Base-by-base conservation (phyloP, 2,797 vertebrate species). In the Varecia variegata region DNA sequence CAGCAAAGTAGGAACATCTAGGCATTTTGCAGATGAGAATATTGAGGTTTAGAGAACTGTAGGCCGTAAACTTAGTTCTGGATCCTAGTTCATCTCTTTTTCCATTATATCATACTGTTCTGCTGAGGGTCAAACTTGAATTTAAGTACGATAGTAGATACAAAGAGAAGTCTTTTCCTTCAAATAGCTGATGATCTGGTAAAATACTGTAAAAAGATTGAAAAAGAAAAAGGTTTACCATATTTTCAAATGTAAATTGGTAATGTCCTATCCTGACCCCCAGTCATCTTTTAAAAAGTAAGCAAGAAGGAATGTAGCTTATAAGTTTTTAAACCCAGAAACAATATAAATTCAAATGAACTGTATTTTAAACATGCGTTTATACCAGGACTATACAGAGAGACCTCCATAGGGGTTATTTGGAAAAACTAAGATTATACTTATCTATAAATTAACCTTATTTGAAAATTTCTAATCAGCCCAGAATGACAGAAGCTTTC, bases 271-370 rank as follows among this genome's bases (percentile, higher is more conserved):
- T 85, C 50, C 60, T 35, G 45, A 30, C 14, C 25, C 23, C 68
- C 15, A 94, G 71, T 86, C 40, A 43, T 85, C 56, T 94, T 95
- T 95, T 89, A 18, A 84, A 95, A 94, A 76, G 18, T 71, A 87
- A 91, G 10, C 32, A 83, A 27, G 9, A 87, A 11, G 79, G 47
- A 92, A 43, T 93, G 13, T 79, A 84, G 54, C 83, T 82, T 94
- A 32, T 86, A 83, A 71, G 40, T 88, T 96, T 77, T 90, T 68
- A 90, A 93, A 71, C 47, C 60, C n/a, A 40, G 43, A 94, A 56
- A 95, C 52, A 91, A 2, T 90, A 35, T 88, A 94, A 91, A 81
- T 93, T 96, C 54, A 96, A 68, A 70, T 85, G 17, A 97, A 86
- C 25, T 83, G 54, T 77, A 80, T 94, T 93, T 94, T 94, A 96